Evolutionary conservation across 1,140 invertebrate species (phyloP).

Genomic region (Hyposmocoma kahamanoa): DNA sequence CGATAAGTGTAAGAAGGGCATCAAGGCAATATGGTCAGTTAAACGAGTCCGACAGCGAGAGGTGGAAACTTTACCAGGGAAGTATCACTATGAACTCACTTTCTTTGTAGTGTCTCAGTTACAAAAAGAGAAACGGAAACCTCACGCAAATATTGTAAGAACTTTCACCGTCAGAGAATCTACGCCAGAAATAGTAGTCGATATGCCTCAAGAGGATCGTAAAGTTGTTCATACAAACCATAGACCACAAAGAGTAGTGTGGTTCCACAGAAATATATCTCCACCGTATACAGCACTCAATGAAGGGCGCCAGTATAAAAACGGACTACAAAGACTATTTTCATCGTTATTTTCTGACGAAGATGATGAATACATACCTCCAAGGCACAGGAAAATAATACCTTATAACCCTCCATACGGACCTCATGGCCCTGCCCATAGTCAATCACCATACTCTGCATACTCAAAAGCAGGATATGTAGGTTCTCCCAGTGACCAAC

Average conservation of each 20-base stretch:
- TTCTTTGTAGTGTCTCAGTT: constrained; percentile 76
- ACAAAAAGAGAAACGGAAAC: constrained; percentile 44
- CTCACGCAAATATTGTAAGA: constrained; percentile 58
- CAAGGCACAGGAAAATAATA: background rate
- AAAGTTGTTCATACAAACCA: constrained; percentile 13
- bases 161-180: constrained; percentile 64
- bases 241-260: constrained; percentile 46
- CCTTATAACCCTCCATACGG: background rate
- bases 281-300: constrained; percentile 23
- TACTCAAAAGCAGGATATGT: constrained; percentile 39
- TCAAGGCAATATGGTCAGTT: constrained; percentile 77
- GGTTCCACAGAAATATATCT: constrained; percentile 60
- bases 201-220: constrained; percentile 25
- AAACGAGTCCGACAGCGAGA: constrained; percentile 77
- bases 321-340: constrained; percentile 52
- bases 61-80: constrained; percentile 49
- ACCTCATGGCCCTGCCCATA: background rate
- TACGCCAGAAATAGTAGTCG: constrained; percentile 25
- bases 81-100: constrained; percentile 77
- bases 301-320: constrained; percentile 29
- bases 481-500: constrained; percentile 29
- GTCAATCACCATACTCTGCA: constrained; percentile 18
- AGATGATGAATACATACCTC: constrained; percentile 11
- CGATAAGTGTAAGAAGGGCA: constrained; percentile 49
- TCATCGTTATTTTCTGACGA: constrained; percentile 53